A percentile compares a stretch with the other conserved stretches of the same genome.
Conservation (phyloP, 1,140 invertebrate genomes). For the Andricus grossulariae region DNA sequence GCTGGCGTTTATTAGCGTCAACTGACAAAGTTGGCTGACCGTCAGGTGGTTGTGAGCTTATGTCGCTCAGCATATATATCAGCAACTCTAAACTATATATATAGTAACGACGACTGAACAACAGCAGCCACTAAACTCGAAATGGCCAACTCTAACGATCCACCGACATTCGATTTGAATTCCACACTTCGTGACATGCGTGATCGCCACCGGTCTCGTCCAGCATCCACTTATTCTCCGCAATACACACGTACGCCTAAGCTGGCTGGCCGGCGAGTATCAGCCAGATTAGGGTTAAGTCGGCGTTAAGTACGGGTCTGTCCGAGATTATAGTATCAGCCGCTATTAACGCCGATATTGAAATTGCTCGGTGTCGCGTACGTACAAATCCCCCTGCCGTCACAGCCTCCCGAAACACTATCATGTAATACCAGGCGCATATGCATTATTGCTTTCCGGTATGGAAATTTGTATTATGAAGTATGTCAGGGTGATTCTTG, state of each 20-base stretch:
- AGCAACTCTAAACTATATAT: constrained; percentile 37
- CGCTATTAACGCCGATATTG: constrained; percentile 52
- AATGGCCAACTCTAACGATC: constrained; percentile 65
- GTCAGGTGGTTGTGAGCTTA: constrained; percentile 47
- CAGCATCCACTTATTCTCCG: constrained; percentile 40
- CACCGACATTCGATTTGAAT: constrained; percentile 57
- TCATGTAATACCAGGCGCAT: neutral
- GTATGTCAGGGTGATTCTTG: too few relatives aligned
- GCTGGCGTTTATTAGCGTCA: constrained; percentile 66
- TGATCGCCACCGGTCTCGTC: constrained; percentile 41
- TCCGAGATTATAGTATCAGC: constrained; percentile 50
- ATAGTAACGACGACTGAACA: constrained; percentile 45
- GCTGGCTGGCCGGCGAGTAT: constrained; percentile 35
- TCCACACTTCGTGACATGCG: constrained; percentile 43
- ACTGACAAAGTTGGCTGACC: constrained; percentile 62
- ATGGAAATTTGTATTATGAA: neutral
- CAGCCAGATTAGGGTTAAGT: constrained; percentile 53
- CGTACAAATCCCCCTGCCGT: neutral
- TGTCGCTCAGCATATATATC: constrained; percentile 40
- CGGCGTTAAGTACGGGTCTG: constrained; percentile 50
- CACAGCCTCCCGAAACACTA: neutral
- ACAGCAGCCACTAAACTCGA: constrained; percentile 65
- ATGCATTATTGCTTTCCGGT: neutral
- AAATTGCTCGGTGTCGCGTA: constrained; percentile 34
- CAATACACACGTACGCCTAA: constrained; percentile 33